Conservation (phyloP, 2,888 invertebrate genomes). For the Xestoiulus laeticollis region DNA sequence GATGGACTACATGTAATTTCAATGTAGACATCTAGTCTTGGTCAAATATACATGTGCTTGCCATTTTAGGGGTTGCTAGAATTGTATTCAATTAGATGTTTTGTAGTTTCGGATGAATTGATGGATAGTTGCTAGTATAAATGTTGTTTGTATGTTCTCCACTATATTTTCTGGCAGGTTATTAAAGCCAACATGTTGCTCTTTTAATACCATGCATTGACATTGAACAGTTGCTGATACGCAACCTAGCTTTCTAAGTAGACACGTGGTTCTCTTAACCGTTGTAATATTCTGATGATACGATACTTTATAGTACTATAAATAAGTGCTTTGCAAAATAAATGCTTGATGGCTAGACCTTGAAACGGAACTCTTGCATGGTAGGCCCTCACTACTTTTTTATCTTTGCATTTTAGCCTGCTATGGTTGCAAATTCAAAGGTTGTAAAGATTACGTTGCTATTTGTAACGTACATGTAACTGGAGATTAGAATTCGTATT, state of each 20-base stretch:
- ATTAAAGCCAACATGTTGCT: not conserved
- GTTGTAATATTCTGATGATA: not conserved
- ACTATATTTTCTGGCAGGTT: too few species aligned
- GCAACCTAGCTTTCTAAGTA: not conserved
- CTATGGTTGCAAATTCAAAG: not conserved
- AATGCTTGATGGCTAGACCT: not conserved
- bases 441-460: not conserved
- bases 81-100: too few species aligned
- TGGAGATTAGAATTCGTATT: not conserved
- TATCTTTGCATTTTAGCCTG: not conserved
- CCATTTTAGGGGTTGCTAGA: too few species aligned
- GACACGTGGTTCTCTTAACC: not conserved
- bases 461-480: not conserved
- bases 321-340: not conserved
- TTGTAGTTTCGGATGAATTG: too few species aligned
- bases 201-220: not conserved
- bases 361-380: not conserved
- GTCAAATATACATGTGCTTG: too few species aligned
- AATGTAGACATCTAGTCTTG: too few species aligned
- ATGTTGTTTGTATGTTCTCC: too few species aligned
- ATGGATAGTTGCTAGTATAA: too few species aligned
- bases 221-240: not conserved
- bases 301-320: not conserved
- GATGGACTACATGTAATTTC: too few species aligned
- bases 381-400: not conserved